phyloP scores from a whole-genome alignment of 2,113 vertebrate species.

The Apeltes quadracus region DNA sequence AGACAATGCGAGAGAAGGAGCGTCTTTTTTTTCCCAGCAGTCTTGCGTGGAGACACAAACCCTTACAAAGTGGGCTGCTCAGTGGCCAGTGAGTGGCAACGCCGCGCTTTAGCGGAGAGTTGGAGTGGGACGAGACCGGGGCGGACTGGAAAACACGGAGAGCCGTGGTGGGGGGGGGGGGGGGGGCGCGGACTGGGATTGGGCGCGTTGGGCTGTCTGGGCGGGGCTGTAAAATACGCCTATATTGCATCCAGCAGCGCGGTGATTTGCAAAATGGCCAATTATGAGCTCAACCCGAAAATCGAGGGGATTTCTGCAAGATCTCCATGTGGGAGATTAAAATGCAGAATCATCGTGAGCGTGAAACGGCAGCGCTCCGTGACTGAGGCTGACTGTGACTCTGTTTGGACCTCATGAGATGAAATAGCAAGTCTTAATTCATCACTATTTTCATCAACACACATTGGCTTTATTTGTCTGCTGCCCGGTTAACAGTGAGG shows the following conservation, averaged over 20 bases:
- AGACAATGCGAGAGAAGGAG: conserved; percentile 40
- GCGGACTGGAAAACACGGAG: conserved; percentile 76
- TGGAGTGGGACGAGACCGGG: conserved; percentile 75
- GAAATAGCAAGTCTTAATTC: neutral
- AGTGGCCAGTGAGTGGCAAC: conserved; percentile 76
- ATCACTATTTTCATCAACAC: neutral
- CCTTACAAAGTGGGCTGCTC: conserved; percentile 73
- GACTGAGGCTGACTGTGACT: neutral
- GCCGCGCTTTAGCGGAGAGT: conserved; percentile 72
- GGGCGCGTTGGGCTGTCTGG: conserved; percentile 41
- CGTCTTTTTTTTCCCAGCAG: conserved; percentile 56
- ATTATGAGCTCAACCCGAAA: conserved; percentile 8
- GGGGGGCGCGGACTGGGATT: conserved; percentile 35
- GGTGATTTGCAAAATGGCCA: conserved; percentile 42
- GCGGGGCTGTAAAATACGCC: conserved; percentile 19
- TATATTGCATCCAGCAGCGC: conserved; percentile 32
- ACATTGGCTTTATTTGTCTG: neutral
- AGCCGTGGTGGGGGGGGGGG: conserved; percentile 25
- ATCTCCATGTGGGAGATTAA: neutral
- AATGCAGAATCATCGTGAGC: no score
- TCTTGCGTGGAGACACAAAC: conserved; percentile 67
- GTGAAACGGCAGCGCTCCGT: no score
- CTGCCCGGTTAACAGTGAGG: neutral
- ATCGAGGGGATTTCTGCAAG: conserved; percentile 22
- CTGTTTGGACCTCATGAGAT: neutral